These are phyloP conservation scores for Platichthys stellatus DNA, from an alignment of 2,113 vertebrate genomes.

Conservation along the genomic window DNA sequence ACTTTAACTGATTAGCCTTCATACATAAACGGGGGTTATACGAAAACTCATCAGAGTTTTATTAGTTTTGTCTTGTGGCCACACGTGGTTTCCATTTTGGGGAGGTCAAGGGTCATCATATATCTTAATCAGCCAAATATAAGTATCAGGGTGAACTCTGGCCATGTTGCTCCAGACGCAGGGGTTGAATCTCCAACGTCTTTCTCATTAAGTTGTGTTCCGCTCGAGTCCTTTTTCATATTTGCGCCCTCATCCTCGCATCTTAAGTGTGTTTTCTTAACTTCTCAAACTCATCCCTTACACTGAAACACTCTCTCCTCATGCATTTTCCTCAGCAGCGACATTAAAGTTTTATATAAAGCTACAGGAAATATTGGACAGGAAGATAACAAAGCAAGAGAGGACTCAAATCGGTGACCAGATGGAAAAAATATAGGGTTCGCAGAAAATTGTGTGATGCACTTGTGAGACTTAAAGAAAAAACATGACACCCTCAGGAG, in stretches of 20 bases:
- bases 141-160: constrained; percentile 71
- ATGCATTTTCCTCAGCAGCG: not conserved
- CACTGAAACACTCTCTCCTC: not conserved
- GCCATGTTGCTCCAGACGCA: constrained; percentile 33
- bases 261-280: constrained; percentile 20
- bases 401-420: not conserved
- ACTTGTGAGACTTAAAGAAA: constrained; percentile 21
- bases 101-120: constrained; percentile 68
- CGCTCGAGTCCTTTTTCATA: constrained; percentile 3
- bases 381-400: not conserved
- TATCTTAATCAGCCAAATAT: constrained; percentile 73
- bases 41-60: constrained; percentile 37
- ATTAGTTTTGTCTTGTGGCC: constrained; percentile 59
- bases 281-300: not conserved
- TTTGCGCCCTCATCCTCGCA: not conserved
- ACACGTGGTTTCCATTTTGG: constrained; percentile 76
- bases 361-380: not conserved
- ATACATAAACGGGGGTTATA: constrained; percentile 16
- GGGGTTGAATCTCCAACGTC: not conserved
- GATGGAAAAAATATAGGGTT: constrained; percentile 12
- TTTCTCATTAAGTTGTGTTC: constrained; percentile 17
- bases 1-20: constrained; percentile 32
- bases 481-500: constrained; percentile 72
- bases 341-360: not conserved
- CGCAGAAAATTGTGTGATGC: constrained; percentile 1